Evolutionary conservation across 1,140 invertebrate genomes (phyloP), one percentile per base, ranked within the genome.

Genomic region (Popillia japonica): DNA sequence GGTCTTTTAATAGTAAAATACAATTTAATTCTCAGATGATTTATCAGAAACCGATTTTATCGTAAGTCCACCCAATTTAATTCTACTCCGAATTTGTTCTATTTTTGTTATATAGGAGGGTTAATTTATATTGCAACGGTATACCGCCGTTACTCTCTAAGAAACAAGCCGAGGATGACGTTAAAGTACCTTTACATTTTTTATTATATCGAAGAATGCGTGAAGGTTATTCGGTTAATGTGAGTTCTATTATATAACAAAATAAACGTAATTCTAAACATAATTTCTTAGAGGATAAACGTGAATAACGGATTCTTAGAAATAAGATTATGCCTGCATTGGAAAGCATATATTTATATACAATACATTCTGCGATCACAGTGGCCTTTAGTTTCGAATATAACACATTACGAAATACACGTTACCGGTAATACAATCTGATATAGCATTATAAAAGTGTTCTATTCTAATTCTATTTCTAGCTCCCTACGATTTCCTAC

Each of bases 401-500:
- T 87, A 40, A 89, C 91, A 72, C 88, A 89, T 79, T 91, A 90
- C 78, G 88, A 89, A 75, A 88, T 92, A 61, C 90, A 88, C 14
- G 88, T 92, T 78, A 90, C 90, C 89, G 90, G 92, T 92, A 86
- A n/a, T 83, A 81, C 17, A 20, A 41, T 14, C 17, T 42, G 11
- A 48, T 44, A n/a, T 20, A 76, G 4, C 20, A 2, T 14, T 6
- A 64, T 23, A 22, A 7, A 55, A 22, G 3, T 64, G 34, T 78
- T 72, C 75, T 68, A 76, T 55, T 73, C 72, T 6, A 75, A 80
- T 82, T 79, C 22, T 72, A 74, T 68, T 77, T 80, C 87, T 85
- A 91, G 93, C 92, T 3, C 92, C 92, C 1, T 95, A 96, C 83
- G 94, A 95, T 83, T 95, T 95, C 87, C 86, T 95, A 17, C 93